Evolutionary conservation across 2,888 invertebrate species (phyloP).

Genomic region (Drosophila fulvimacula): DNA sequence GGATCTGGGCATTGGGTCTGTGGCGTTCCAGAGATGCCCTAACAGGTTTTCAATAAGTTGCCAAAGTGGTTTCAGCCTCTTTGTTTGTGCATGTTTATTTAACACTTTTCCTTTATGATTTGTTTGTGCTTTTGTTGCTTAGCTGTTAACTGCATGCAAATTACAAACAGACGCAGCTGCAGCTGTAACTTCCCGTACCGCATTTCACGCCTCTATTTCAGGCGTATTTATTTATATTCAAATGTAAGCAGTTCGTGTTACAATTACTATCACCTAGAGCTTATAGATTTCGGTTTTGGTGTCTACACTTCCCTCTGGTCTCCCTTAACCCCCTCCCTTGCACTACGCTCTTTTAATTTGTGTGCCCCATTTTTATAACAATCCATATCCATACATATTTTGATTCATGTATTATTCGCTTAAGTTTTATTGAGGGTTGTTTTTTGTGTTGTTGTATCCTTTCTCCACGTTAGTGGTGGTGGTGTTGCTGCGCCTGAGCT

Average conservation of each 20-base stretch:
- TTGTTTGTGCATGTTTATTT: slow-evolving; percentile 34
- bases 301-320: slow-evolving; percentile 24
- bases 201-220: slow-evolving; percentile 1
- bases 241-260: slow-evolving; percentile 1
- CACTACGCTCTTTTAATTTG: slow-evolving; percentile 28
- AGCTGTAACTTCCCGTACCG: slow-evolving; percentile 1
- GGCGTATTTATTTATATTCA: slow-evolving; percentile 1
- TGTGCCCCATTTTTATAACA: slow-evolving; percentile 78
- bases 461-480: slow-evolving; percentile 31
- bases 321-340: neutral
- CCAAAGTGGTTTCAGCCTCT: slow-evolving; percentile 22
- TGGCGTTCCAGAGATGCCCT: slow-evolving; percentile 10
- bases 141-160: slow-evolving; percentile 38
- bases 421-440: slow-evolving; percentile 66
- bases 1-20: slow-evolving; percentile 25
- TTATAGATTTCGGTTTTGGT: slow-evolving; percentile 18
- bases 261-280: slow-evolving; percentile 13
- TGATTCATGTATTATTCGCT: slow-evolving; percentile 68
- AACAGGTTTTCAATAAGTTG: slow-evolving; percentile 46
- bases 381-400: slow-evolving; percentile 79
- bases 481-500: slow-evolving; percentile 46
- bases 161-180: slow-evolving; percentile 18
- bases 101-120: slow-evolving; percentile 39
- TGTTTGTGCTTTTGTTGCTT: slow-evolving; percentile 23
- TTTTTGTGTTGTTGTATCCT: slow-evolving; percentile 68